Evolutionary conservation across 2,888 invertebrate species (phyloP).

Genomic region (Callimorpha dominula): DNA sequence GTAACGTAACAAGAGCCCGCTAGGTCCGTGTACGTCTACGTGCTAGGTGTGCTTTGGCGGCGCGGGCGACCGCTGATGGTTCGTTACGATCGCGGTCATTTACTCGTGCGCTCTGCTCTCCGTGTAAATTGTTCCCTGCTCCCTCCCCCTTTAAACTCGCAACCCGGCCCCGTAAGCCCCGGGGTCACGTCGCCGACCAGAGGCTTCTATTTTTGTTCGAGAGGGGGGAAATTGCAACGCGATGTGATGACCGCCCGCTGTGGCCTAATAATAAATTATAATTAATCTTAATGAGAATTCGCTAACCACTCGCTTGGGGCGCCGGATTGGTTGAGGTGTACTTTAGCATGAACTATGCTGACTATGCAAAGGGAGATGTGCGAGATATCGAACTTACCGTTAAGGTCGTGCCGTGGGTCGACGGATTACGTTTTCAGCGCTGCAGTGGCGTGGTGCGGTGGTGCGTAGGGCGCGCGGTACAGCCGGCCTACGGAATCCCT

Average conservation of each 20-base stretch:
- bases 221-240: constrained; percentile 46
- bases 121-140: constrained; percentile 38
- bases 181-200: constrained; percentile 50
- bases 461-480: neutral
- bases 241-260: constrained; percentile 51
- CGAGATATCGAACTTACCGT: neutral
- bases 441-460: neutral
- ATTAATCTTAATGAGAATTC: constrained; percentile 52
- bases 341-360: neutral
- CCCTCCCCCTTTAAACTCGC: constrained; percentile 11
- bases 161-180: constrained; percentile 23
- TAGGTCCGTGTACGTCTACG: neutral
- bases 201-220: constrained; percentile 54
- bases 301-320: constrained; percentile 32
- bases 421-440: neutral
- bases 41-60: neutral
- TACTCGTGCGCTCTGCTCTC: constrained; percentile 40
- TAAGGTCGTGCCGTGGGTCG: neutral
- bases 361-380: no score
- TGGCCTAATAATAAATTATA: constrained; percentile 50
- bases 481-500: neutral
- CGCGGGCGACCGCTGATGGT: constrained; percentile 28
- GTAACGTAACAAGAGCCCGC: neutral
- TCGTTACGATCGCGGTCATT: constrained; percentile 48
- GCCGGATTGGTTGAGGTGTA: neutral